Percentiles rank a stretch among this genome's conserved stretches.
phyloP scores from a whole-genome alignment of 2,113 vertebrate genomes.

The Nanger granti region DNA sequence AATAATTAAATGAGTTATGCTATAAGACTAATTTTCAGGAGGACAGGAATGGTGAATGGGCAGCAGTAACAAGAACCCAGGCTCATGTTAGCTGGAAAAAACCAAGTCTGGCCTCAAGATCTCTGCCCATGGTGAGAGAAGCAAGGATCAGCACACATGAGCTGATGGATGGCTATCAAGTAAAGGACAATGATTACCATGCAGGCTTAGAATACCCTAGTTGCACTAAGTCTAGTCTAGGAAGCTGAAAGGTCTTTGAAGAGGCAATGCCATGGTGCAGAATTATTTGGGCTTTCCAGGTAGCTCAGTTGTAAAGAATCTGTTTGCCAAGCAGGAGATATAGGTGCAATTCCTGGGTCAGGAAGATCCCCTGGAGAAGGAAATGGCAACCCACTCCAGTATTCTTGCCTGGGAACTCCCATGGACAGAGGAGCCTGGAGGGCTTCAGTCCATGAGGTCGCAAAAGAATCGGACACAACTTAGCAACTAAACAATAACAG shows the following conservation, averaged over 20 bases:
- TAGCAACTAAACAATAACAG: neutral
- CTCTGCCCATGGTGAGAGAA: neutral
- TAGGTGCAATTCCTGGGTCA: rapidly evolving
- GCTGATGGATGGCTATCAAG: neutral
- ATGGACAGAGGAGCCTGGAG: neutral
- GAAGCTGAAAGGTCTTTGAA: neutral
- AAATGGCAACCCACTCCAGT: neutral
- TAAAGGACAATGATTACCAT: neutral
- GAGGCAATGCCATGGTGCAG: neutral
- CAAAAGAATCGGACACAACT: neutral
- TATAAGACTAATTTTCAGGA: neutral
- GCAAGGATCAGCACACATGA: neutral
- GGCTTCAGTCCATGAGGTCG: neutral
- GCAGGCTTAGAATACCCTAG: neutral
- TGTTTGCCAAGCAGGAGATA: neutral
- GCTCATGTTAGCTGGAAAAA: neutral
- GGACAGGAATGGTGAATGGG: neutral
- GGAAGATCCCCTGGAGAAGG: neutral
- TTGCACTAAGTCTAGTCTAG: neutral
- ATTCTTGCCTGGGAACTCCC: neutral
- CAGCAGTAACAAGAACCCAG: neutral
- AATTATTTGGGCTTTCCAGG: neutral
- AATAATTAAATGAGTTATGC: neutral
- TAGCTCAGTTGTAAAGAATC: neutral
- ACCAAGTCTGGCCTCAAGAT: neutral